Base-by-base conservation (phyloP, 2,888 invertebrate genomes). In the Cerceris ruficornis region DNA sequence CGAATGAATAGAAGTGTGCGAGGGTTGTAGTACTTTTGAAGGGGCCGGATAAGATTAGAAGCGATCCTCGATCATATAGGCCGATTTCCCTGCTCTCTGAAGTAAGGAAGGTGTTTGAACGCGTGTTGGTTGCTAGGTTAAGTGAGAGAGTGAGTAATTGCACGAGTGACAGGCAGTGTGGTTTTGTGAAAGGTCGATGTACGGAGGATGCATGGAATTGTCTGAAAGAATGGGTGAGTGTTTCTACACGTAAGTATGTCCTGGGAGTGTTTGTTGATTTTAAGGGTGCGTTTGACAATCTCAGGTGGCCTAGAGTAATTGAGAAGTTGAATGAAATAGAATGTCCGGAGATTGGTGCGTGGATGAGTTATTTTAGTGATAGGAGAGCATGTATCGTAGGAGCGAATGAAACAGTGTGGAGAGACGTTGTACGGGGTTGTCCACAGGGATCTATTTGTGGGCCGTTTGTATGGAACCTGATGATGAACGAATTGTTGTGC, bases 211-310 rank as follows among this genome's bases (percentile, higher is more conserved):
- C 28, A 28, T 28, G 28, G 28, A 28, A 28, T 4, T 28, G 28
- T 28, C 4, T 28, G 28, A 28, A 28, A 2, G 28, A 28, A 28
- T 28, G n/a, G 39, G 39, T 7, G 1, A 0, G 0, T n/a, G n/a
- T n/a, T n/a, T n/a, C n/a, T n/a, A n/a, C n/a, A n/a, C n/a, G n/a
- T n/a, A 73, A 64, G 43, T 62, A 68, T 50, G 46, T 68, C 0
- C 7, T 73, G 0, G 73, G 73, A 2, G n/a, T 68, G 14, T 73
- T 68, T 57, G 68, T 74, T 0, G 46, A 41, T 46, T 61, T 43
- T 6, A 28, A 52, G 15, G 49, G 58, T 39, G 52, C 68, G n/a
- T 68, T 68, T 42, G 68, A 60, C 2, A 70, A 70, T 42, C 9
- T 70, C 0, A 61, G 61, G 17, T 70, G 70, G 60, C 8, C 11